A percentile compares a stretch with the other conserved stretches of the same genome.
Evolutionary conservation across 2,797 vertebrate species (phyloP).

Genomic region (Vipera latastei): DNA sequence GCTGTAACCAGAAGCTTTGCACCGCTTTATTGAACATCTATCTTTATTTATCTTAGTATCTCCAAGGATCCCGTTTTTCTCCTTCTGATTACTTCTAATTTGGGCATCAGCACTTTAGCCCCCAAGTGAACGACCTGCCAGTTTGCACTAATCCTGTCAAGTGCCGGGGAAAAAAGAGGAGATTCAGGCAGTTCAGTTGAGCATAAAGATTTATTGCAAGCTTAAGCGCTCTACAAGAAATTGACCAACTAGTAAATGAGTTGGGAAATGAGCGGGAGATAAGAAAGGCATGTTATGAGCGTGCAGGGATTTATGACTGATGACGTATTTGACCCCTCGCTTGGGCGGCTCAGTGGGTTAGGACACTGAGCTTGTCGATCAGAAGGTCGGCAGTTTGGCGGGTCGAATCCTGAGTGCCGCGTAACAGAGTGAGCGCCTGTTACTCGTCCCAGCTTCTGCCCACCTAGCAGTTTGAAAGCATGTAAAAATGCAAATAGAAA

Average conservation of each 20-base stretch:
- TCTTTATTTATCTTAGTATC: not conserved
- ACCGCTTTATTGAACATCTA: not conserved
- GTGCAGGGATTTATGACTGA: not conserved
- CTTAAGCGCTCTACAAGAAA: not conserved
- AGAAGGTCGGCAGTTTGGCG: too few relatives aligned
- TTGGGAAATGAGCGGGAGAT: not conserved
- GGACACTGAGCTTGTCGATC: too few relatives aligned
- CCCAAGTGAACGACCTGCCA: not conserved
- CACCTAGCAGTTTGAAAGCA: too few relatives aligned
- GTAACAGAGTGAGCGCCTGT: too few relatives aligned
- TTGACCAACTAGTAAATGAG: not conserved
- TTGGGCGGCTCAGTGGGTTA: too few relatives aligned
- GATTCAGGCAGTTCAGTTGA: not conserved
- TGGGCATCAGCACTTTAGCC: not conserved
- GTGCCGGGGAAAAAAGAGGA: not conserved
- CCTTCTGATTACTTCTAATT: not conserved
- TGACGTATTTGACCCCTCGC: not conserved
- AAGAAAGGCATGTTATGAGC: not conserved
- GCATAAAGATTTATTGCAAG: not conserved
- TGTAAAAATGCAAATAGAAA: too few relatives aligned
- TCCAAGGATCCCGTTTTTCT: not conserved
- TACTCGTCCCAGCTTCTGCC: too few relatives aligned
- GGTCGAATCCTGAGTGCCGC: too few relatives aligned
- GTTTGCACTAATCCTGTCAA: not conserved
- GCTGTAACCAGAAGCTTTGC: not conserved